These are phyloP conservation scores for Hirudo medicinalis DNA, from an alignment of 1,140 invertebrate species.

Conservation along the genomic window DNA sequence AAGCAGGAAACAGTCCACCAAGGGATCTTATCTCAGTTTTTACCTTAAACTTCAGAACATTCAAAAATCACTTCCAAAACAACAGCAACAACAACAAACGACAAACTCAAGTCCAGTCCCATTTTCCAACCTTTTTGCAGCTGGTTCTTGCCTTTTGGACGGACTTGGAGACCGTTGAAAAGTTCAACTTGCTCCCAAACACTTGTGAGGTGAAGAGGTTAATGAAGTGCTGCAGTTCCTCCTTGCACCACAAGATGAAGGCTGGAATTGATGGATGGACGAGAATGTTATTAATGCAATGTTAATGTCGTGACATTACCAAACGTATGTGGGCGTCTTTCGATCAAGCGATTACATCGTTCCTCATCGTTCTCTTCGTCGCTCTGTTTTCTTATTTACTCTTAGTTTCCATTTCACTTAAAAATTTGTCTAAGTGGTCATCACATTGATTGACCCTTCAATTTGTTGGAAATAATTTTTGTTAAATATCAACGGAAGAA, in stretches of 20 bases:
- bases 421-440: too few relatives aligned
- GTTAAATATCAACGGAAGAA: too few relatives aligned
- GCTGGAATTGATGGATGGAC: slow-evolving; percentile 43
- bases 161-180: slow-evolving; percentile 72
- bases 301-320: too few relatives aligned
- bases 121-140: slow-evolving; percentile 52
- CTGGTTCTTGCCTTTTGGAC: slow-evolving; percentile 61
- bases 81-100: not conserved
- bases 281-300: too few relatives aligned
- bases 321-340: too few relatives aligned
- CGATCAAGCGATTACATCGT: too few relatives aligned
- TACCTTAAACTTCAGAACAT: too few relatives aligned
- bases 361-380: too few relatives aligned
- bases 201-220: slow-evolving; percentile 73
- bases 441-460: too few relatives aligned
- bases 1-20: not conserved
- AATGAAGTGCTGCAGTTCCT: slow-evolving; percentile 68
- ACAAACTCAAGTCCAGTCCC: not conserved
- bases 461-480: too few relatives aligned
- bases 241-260: slow-evolving; percentile 76
- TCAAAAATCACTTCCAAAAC: not conserved
- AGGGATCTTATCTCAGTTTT: not conserved
- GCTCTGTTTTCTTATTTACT: too few relatives aligned
- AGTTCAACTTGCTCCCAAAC: slow-evolving; percentile 72
- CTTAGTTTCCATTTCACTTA: too few relatives aligned